phyloP scores from a whole-genome alignment of 2,888 invertebrate species.

The Drosophila robusta region DNA sequence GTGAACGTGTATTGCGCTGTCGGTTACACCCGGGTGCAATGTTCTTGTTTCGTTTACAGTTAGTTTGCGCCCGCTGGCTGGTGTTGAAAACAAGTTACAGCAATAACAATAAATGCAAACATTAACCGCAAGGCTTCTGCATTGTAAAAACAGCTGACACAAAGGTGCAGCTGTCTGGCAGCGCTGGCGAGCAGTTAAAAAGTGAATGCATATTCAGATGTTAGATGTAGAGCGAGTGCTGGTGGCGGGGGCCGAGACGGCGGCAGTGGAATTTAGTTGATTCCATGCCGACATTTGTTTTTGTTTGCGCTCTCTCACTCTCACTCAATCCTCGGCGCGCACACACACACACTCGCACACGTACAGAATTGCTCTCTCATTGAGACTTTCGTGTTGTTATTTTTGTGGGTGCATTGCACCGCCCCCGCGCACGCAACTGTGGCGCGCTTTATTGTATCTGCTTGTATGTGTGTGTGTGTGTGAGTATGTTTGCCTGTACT shows the following conservation, averaged over 20 bases:
- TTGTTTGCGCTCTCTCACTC: slow-evolving; percentile 41
- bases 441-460: slow-evolving; percentile 20
- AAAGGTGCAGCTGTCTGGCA: slow-evolving; percentile 63
- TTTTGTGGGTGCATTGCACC: slow-evolving; percentile 73
- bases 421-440: slow-evolving; percentile 55
- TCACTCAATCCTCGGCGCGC: slow-evolving; percentile 12
- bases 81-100: slow-evolving; percentile 15
- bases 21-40: too few relatives aligned
- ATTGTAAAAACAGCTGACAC: slow-evolving; percentile 48
- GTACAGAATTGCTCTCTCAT: slow-evolving; percentile 47
- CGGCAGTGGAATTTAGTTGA: slow-evolving; percentile 51
- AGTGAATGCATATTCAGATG: slow-evolving; percentile 61
- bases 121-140: slow-evolving; percentile 16
- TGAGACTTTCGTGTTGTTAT: slow-evolving; percentile 59
- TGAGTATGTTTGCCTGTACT: slow-evolving; percentile 7
- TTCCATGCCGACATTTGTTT: slow-evolving; percentile 57
- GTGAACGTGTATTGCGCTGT: too few relatives aligned
- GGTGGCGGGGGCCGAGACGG: background rate
- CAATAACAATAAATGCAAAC: slow-evolving; percentile 33
- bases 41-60: slow-evolving; percentile 22
- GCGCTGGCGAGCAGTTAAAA: slow-evolving; percentile 56
- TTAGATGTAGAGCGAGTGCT: slow-evolving; percentile 10
- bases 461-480: background rate
- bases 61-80: slow-evolving; percentile 7
- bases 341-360: slow-evolving; percentile 7